Percentiles rank a stretch among this genome's conserved stretches.
These are phyloP conservation scores for Cepaea nemoralis DNA, from an alignment of 1,140 invertebrate species.

Conservation along the genomic window DNA sequence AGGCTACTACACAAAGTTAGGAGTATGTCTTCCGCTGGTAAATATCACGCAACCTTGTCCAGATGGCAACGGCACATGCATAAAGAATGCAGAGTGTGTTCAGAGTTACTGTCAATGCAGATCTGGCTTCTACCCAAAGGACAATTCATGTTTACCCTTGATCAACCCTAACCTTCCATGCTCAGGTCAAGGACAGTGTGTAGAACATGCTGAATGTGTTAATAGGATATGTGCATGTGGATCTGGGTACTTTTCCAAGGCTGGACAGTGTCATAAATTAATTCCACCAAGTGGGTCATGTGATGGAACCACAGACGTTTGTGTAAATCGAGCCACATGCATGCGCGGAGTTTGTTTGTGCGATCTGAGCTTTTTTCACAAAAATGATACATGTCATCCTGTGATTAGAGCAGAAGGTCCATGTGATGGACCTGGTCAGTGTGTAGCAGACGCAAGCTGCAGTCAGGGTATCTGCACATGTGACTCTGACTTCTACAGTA, in stretches of 20 bases:
- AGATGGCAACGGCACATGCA: constrained; percentile 25
- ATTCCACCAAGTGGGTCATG: neutral
- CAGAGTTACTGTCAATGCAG: constrained; percentile 20
- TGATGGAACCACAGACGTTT: neutral
- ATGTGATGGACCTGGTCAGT: constrained; percentile 32
- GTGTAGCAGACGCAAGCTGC: constrained; percentile 35
- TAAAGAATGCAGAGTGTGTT: constrained; percentile 30
- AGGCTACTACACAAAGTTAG: constrained; percentile 30
- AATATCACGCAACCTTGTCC: constrained; percentile 14
- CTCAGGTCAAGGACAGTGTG: constrained; percentile 15
- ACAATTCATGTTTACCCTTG: neutral
- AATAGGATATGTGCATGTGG: constrained; percentile 30
- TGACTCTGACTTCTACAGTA: constrained; percentile 25
- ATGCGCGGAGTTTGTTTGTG: constrained; percentile 31
- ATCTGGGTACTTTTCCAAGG: constrained; percentile 1
- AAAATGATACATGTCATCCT: constrained; percentile 13
- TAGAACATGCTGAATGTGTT: constrained; percentile 23
- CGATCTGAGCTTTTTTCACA: constrained; percentile 14
- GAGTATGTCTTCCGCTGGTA: constrained; percentile 25
- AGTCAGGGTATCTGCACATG: constrained; percentile 25
- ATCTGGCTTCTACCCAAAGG: neutral
- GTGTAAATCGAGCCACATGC: constrained; percentile 38
- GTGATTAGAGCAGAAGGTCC: neutral
- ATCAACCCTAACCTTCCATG: neutral
- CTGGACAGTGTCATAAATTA: neutral